Conservation (phyloP, 2,797 vertebrate genomes). For the Sebastes goodei region DNA sequence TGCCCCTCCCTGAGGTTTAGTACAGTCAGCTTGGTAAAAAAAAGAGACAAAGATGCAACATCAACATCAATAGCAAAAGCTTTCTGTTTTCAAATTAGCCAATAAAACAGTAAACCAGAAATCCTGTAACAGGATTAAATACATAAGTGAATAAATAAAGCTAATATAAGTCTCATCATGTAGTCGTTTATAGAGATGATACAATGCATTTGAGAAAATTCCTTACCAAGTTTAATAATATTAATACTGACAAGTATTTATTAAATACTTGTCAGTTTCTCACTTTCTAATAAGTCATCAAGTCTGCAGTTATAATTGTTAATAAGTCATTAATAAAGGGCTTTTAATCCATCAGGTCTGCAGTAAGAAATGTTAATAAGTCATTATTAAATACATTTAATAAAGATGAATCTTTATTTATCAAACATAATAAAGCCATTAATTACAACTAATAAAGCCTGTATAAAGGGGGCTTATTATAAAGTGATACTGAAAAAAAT, state of each 20-base stretch:
- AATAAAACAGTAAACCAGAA: background rate
- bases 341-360: background rate
- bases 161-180: background rate
- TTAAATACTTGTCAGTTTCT: background rate
- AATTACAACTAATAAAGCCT: background rate
- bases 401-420: background rate
- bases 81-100: background rate
- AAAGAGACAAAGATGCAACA: background rate
- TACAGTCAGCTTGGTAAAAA: conserved; percentile 59
- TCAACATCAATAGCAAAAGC: background rate
- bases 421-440: background rate
- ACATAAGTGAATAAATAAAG: background rate
- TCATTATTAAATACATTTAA: background rate
- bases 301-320: background rate
- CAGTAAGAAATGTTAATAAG: background rate
- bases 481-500: background rate
- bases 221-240: background rate
- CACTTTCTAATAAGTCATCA: background rate
- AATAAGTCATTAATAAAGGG: background rate
- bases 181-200: background rate
- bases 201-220: background rate
- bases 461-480: background rate
- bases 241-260: too few species aligned
- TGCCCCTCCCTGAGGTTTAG: background rate
- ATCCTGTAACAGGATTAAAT: background rate